Percentiles rank a stretch among this genome's conserved stretches.
phyloP scores from a whole-genome alignment of 2,797 vertebrate species.

The Ataeniobius toweri region DNA sequence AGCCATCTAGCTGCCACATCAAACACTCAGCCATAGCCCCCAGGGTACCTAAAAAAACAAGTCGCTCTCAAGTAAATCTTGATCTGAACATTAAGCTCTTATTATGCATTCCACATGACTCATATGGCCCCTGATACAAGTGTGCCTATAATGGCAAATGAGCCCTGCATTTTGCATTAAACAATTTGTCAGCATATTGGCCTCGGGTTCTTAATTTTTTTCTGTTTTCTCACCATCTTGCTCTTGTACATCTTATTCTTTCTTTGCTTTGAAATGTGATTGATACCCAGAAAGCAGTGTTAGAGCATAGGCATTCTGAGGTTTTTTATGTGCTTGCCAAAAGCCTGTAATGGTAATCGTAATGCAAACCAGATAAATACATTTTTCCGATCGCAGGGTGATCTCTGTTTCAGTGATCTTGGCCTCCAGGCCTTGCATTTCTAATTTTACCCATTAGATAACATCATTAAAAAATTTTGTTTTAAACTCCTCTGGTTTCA shows the following conservation, averaged over 20 bases:
- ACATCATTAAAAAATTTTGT: constrained; percentile 45
- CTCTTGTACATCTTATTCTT: constrained; percentile 34
- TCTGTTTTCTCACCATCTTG: constrained; percentile 28
- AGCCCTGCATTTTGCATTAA: constrained; percentile 18
- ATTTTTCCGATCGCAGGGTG: constrained; percentile 61
- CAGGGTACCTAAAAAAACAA: constrained; percentile 1
- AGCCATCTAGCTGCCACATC: constrained; percentile 9
- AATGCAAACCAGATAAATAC: constrained; percentile 75
- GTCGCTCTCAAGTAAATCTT: constrained; percentile 17
- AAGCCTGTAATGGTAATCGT: constrained; percentile 58
- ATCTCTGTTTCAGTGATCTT: constrained; percentile 54
- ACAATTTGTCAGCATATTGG: constrained; percentile 5
- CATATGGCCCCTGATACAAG: constrained; percentile 1
- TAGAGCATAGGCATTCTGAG: constrained; percentile 38
- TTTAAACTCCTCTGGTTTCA: constrained; percentile 47
- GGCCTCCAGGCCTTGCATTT: constrained; percentile 38
- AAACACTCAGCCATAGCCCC: neutral
- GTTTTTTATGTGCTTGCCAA: constrained; percentile 56
- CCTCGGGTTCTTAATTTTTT: neutral
- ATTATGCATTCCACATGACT: neutral
- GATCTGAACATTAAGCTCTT: constrained; percentile 7
- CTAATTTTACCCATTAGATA: constrained; percentile 57
- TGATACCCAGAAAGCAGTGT: constrained; percentile 42
- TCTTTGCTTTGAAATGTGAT: constrained; percentile 40
- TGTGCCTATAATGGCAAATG: neutral